Conservation (phyloP, 2,888 invertebrate genomes). For the Cheilosia vernalis region DNA sequence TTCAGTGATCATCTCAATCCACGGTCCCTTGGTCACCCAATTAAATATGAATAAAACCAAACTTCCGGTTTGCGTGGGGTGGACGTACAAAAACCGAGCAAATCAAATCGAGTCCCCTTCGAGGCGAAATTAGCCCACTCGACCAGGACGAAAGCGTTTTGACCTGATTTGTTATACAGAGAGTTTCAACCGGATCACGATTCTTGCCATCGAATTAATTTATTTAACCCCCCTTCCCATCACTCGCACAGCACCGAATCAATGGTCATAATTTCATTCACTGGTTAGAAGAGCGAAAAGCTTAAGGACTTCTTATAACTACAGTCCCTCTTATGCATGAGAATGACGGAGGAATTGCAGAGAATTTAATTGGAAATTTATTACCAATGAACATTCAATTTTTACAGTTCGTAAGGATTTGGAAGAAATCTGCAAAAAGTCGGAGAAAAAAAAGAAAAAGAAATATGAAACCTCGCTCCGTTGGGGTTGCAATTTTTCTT, state of each 20-base stretch:
- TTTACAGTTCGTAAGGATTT: constrained; percentile 48
- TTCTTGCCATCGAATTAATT: constrained; percentile 66
- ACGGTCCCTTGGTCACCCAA: constrained; percentile 40
- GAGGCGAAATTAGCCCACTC: constrained; percentile 61
- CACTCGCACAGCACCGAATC: constrained; percentile 23
- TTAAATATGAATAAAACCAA: constrained; percentile 71
- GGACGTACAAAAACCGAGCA: constrained; percentile 18
- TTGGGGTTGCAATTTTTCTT: constrained; percentile 27
- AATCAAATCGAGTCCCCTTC: constrained; percentile 53
- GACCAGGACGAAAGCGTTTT: constrained; percentile 62
- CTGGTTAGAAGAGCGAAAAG: constrained; percentile 38
- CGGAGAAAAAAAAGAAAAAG: not conserved
- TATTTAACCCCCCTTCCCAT: constrained; percentile 32
- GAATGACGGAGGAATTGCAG: constrained; percentile 53
- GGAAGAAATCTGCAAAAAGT: not conserved
- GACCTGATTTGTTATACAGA: constrained; percentile 54
- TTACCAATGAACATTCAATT: constrained; percentile 71
- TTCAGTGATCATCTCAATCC: constrained; percentile 23
- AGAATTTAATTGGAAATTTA: constrained; percentile 73
- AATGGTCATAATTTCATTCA: constrained; percentile 67
- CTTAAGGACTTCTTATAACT: constrained; percentile 51
- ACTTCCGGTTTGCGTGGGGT: constrained; percentile 46
- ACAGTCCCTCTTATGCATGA: constrained; percentile 10
- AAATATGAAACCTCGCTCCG: constrained; percentile 3
- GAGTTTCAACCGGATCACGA: constrained; percentile 43